Evolutionary conservation across 2,888 invertebrate genomes (phyloP), one percentile per base, ranked within the genome.

Genomic region (Drosophila kanekoi): DNA sequence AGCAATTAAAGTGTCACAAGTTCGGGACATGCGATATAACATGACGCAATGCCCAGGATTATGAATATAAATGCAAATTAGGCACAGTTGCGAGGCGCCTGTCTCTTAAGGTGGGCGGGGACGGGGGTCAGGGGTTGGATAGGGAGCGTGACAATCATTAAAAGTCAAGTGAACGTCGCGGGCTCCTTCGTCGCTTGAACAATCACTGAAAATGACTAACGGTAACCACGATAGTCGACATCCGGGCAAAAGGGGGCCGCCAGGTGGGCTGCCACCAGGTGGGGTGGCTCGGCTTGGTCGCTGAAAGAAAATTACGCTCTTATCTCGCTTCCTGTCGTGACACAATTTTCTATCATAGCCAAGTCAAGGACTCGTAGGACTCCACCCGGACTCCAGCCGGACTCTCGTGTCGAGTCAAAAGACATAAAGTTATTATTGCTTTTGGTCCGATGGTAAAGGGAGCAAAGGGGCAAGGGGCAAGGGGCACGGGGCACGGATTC

Each of bases 251-350:
- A 38, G 53, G 45, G 23, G 47, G 53, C 32, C 10, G 4, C 23
- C 14, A 11, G 33, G 4, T 1, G 35, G n/a, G 33, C 10, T 9
- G 38, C 14, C 9, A 8, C 11, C 14, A 6, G 51, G 66, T n/a
- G 38, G 14, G 28, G 37, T 37, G 37, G 23, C 38, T 37, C 23
- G 23, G 13, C 33, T 16, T 23, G 23, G 33, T 18, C 8, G 87
- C 77, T 87, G 89, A 85, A 85, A 85, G 91, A 90, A 87, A 90
- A 91, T 91, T 92, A 92, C 91, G 90, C 87, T 91, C 92, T 92
- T 92, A 92, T 92, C 92, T 92, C 81, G 91, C 86, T 92, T 92
- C 92, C 92, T 92, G 92, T 92, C 92, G 92, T 92, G 92, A 90
- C 90, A 91, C 89, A 92, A 90, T 91, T 91, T 92, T 91, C 90